Evolutionary conservation across 2,888 invertebrate genomes (phyloP).

Genomic region (Autographa pulchrina): DNA sequence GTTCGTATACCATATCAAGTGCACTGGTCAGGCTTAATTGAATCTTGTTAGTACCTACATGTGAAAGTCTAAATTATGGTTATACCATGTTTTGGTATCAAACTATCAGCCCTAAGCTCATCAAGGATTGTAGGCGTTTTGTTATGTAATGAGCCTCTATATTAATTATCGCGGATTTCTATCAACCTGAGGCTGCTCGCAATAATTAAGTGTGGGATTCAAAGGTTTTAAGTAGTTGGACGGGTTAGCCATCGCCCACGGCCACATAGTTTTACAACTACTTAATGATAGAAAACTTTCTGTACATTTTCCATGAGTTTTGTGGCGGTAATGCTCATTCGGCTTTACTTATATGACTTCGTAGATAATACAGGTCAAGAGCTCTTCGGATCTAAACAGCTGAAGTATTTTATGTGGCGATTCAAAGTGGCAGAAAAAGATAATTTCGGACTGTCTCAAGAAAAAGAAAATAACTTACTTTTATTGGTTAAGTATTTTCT

Average conservation of each 20-base stretch:
- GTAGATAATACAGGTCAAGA: neutral
- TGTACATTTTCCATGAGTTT: neutral
- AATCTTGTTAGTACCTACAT: too few species aligned
- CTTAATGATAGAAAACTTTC: constrained; percentile 11
- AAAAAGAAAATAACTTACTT: neutral
- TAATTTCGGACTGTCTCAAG: neutral
- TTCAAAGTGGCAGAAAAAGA: neutral
- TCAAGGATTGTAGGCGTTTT: constrained; percentile 26
- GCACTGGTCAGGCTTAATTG: neutral
- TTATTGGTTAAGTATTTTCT: neutral
- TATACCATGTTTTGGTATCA: neutral
- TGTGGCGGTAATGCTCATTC: neutral
- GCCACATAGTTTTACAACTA: constrained; percentile 28
- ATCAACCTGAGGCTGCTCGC: constrained; percentile 35
- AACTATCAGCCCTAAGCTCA: neutral
- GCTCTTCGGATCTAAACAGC: neutral
- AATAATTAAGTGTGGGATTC: constrained; percentile 57
- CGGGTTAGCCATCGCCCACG: constrained; percentile 49
- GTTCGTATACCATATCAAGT: neutral
- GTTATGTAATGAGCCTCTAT: constrained; percentile 37
- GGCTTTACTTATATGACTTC: constrained; percentile 3
- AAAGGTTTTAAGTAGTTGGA: constrained; percentile 41
- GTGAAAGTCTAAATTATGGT: too few species aligned
- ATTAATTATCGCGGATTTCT: constrained; percentile 34
- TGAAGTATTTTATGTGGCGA: neutral